Evolutionary conservation across 35 echinoderm and acorn worm genomes (phyloP), one percentile per base, ranked within the genome.

Genomic region (Apostichopus californicus): DNA sequence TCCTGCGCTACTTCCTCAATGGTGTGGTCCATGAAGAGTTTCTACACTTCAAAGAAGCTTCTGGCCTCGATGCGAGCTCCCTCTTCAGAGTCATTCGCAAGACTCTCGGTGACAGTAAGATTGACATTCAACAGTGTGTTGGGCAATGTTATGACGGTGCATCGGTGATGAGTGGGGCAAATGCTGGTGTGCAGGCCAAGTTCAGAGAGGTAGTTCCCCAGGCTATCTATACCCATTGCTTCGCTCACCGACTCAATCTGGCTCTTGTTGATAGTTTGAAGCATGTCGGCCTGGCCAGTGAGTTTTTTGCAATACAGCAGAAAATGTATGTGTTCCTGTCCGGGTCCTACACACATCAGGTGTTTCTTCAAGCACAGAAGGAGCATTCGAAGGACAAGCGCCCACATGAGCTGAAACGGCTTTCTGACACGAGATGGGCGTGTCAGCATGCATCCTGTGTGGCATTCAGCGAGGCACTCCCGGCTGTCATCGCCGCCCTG

Each of bases 341-440:
- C 1, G 78, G 94, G 56, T 94, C 93, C 2, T 65, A 59, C 77
- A 83, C 84, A 23, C 93, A 95, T 79, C 94, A 95, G 60, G 78
- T 77, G 21, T 95, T 78, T 9, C 13, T 84, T 11, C 61, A 87
- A 87, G 22, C 80, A 55, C 94, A 95, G 81, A 87, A 60, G 79
- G n/a, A 91, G n/a, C 22, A 82, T 20, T 24, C 34, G 17, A 80
- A 78, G 55, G 34, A 90, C n/a, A 80, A 92, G 65, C 79, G 22
- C 7, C 94, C 78, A 1, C 6, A 28, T 24, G 90, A 92, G 34
- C 90, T 92, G 14, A 68, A 86, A 81, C 88, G 90, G 78, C 89
- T 95, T 14, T 91, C 87, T 73, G 90, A 94, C 89, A 94, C 93
- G 25, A n/a, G 93, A 85, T 94, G 93, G 93, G 88, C 88, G 11